Evolutionary conservation across 2,888 invertebrate species (phyloP), one percentile per base, ranked within the genome.

Genomic region (Ennomos erosarius): DNA sequence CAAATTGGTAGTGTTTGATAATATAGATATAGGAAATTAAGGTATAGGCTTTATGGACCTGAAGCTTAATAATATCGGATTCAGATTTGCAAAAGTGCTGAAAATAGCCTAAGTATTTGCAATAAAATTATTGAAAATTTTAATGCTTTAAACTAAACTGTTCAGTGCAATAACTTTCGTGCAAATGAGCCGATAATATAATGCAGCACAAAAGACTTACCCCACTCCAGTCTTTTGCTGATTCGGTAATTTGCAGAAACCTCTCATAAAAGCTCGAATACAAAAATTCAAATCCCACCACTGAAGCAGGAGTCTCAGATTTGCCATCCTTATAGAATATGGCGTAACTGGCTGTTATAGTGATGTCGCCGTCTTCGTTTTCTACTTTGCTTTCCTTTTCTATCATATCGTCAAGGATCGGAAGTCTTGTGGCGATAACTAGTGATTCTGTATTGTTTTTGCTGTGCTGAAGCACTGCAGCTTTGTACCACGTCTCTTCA

Each of bases 401-500:
- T 16, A 90, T 87, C 69, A 79, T 87, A 8, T 85, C 80, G 50
- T 92, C 92, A 12, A 92, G 68, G 4, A 85, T 78, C 0, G 90
- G 90, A 67, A 96, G 94, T 1, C 96, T 96, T 0, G 97, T 95
- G 1, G 96, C 95, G 73, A 96, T 95, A 0, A 97, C 97, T 73
- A 97, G 94, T 0, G 96, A 95, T 38, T 96, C 95, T 8, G 94
- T 93, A 73, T 97, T 96, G 43, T 95, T 93, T 76, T 95, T 94
- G 16, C 59, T 60, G 79, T 97, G 96, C 74, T 97, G 97, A 43
- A 98, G 93, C 5, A 98, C 97, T 0, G 98, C 98, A 64, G 97
- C 96, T 81, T 96, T 96, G 81, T 98, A 98, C 97, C 98, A 98
- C 0, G 96, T 95, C 82, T 98, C 98, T 79, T 98, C 97, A 26